Conservation (phyloP, 2,797 vertebrate species). For the Galago senegalensis region DNA sequence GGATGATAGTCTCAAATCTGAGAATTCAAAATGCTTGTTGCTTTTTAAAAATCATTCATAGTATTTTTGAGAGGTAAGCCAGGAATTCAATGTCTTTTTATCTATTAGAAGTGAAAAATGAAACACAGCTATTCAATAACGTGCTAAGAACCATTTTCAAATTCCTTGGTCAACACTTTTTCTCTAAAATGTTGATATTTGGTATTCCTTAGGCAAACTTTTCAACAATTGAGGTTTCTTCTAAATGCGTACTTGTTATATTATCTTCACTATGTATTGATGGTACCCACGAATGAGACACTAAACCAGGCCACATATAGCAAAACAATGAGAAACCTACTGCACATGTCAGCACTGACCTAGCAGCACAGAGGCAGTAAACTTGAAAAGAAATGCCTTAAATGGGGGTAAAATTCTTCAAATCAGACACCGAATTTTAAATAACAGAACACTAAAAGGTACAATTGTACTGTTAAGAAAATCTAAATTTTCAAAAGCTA, state of each 20-base stretch:
- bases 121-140: not conserved
- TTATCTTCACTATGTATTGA: constrained; percentile 23
- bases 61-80: not conserved
- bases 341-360: not conserved
- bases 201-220: constrained; percentile 30
- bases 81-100: not conserved
- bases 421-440: constrained; percentile 47
- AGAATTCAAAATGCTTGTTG: not conserved
- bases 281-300: not conserved
- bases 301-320: constrained; percentile 26
- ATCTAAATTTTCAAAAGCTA: constrained; percentile 45
- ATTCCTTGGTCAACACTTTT: constrained; percentile 5
- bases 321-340: constrained; percentile 21
- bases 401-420: not conserved
- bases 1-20: not conserved
- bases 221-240: constrained; percentile 10
- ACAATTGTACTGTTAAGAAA: not conserved
- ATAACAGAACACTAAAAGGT: constrained; percentile 22
- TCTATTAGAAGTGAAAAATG: not conserved
- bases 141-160: not conserved
- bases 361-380: not conserved
- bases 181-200: constrained; percentile 53
- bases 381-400: not conserved
- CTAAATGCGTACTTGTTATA: not conserved
- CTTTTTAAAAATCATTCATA: not conserved